Evolutionary conservation across 1,140 invertebrate species (phyloP), one percentile per base, ranked within the genome.

Genomic region (Odontomachus brunneus): DNA sequence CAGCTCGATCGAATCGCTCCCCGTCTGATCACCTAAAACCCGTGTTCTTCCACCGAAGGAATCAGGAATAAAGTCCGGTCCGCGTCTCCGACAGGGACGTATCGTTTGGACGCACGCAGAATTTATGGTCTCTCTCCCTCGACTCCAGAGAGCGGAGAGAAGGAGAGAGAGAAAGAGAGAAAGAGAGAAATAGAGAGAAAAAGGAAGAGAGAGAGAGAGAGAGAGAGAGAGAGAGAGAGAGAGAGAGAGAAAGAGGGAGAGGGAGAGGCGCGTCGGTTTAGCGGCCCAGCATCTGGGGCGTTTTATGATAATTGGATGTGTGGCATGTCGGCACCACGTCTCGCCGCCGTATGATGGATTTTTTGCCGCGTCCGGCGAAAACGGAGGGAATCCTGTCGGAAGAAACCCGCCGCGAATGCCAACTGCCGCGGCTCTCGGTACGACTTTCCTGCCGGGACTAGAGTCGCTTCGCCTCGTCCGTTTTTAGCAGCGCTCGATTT

Each of bases 271-370:
- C 29, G 29, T 38, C 57, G 51, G 48, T 82, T 38, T 38, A 55
- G 38, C 65, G 59, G 17, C n/a, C 33, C 83, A 84, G 84, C 89
- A 90, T 90, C 83, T 90, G 89, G 82, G 89, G 74, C 88, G 85
- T 86, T 90, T 90, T 90, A 90, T 90, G 89, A 91, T 91, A 91
- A 91, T 89, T 88, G 88, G 88, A 65, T 84, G 86, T 66, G 72
- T 85, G 82, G 82, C 48, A 59, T 82, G 85, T 67, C 86, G 81
- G 87, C 88, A 84, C 57, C 76, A 84, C 75, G 80, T 87, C 86
- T 73, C 69, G 82, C 84, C 80, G 74, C 81, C 67, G 59, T 85
- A 88, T 86, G 88, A 90, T 85, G 71, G 80, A 85, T 76, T 91
- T 91, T 91, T 90, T 90, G 69, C 48, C 24, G 29, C 12, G 19